Base-by-base conservation (phyloP, 2,797 vertebrate genomes). In the Sebastes itinus region DNA sequence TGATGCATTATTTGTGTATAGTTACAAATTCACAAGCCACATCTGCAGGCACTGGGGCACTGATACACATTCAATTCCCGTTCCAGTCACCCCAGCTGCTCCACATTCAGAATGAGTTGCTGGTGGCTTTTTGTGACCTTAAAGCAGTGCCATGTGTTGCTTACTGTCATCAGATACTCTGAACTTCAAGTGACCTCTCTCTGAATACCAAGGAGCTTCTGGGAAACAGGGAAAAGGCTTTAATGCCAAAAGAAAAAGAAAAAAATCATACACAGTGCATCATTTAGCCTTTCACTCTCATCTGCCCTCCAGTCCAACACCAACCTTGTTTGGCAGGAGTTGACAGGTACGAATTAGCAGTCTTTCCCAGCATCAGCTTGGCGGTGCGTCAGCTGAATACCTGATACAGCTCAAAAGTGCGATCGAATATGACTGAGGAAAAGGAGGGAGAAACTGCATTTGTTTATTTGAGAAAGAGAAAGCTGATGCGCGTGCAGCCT, bases 121-220 rank as follows among this genome's bases (percentile, higher is more conserved):
- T 66, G 46, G 20, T 82, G 84, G 62, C 79, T 64, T 83, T 78
- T 61, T 55, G 22, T 88, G 90, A 89, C 86, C 87, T 86, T 86
- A 82, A 80, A 72, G 42, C 55, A 38, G 59, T 35, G 63, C 80
- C 58, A 25, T 67, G 46, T 71, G 10, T 62, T 65, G 35, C 42
- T 69, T 59, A 33, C 56, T 82, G 22, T 82, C 82, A 77, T 83
- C 59, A 68, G 66, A 78, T 46, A 22, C 58, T 66, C 46, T 82
- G 71, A 88, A 59, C 85, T 78, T 46, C 22, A 18, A 16, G 14
- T 62, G 75, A 80, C 78, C 77, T 79, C 61, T 58, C 35, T 76
- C 33, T 49, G 76, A 80, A 83, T 66, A 56, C 60, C 42, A 70
- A 35, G 2, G 67, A 82, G 56, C 72, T 38, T 35, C 56, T 12